Conservation (phyloP, 2,888 invertebrate species). For the Polymixis lichenea region DNA sequence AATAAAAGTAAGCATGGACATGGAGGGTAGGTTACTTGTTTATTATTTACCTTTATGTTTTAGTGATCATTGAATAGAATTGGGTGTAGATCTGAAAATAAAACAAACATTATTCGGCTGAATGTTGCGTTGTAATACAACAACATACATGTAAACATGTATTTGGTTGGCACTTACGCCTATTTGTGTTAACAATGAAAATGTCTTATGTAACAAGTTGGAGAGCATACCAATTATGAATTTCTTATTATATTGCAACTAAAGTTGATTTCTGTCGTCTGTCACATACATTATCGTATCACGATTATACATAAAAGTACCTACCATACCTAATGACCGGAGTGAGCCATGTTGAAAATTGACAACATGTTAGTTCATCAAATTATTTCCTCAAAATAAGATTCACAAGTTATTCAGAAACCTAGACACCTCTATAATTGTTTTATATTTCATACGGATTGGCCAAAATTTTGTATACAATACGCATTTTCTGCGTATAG, state of each 20-base stretch:
- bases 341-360: slow-evolving; percentile 86
- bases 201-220: slow-evolving; percentile 62
- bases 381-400: slow-evolving; percentile 50
- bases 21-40: slow-evolving; percentile 45
- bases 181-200: slow-evolving; percentile 48
- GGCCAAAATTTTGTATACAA: slow-evolving; percentile 61
- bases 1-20: slow-evolving; percentile 29
- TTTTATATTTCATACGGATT: slow-evolving; percentile 43
- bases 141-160: slow-evolving; percentile 56
- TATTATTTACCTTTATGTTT: slow-evolving; percentile 63
- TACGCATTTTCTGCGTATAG: slow-evolving; percentile 56
- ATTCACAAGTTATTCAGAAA: slow-evolving; percentile 28
- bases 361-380: slow-evolving; percentile 74
- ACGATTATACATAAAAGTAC: slow-evolving; percentile 69
- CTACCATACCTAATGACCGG: slow-evolving; percentile 72
- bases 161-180: slow-evolving; percentile 56
- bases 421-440: slow-evolving; percentile 31
- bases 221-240: slow-evolving; percentile 36
- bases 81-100: slow-evolving; percentile 63
- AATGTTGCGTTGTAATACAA: slow-evolving; percentile 43
- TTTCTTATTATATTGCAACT: slow-evolving; percentile 52
- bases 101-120: slow-evolving; percentile 32
- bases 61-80: slow-evolving; percentile 61
- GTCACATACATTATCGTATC: slow-evolving; percentile 61
- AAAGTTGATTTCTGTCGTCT: slow-evolving; percentile 56